Evolutionary conservation across 2,113 vertebrate species (phyloP).

Genomic region (Martes martes): DNA sequence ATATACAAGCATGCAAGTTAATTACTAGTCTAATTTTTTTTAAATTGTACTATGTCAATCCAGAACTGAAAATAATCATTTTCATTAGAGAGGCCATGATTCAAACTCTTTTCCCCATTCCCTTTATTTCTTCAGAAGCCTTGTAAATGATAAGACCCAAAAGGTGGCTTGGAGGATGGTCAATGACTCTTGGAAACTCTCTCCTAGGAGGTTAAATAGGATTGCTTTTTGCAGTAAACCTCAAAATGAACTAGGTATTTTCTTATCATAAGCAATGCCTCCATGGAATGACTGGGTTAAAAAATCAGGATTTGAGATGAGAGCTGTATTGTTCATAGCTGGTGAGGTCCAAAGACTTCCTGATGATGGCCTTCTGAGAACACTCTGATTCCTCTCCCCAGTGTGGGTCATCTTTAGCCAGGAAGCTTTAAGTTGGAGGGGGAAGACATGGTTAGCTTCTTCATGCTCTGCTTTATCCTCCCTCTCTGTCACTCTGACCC

Average conservation of each 20-base stretch:
- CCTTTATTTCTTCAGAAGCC: neutral
- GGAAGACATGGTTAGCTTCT: neutral
- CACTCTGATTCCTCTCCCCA: neutral
- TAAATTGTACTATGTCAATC: neutral
- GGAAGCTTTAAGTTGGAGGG: neutral
- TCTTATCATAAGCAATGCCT: neutral
- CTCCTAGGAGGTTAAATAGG: neutral
- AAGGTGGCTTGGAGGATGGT: neutral
- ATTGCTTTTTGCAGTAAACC: neutral
- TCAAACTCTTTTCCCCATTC: neutral
- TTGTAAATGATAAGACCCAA: conserved; percentile 34
- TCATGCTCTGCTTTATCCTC: neutral
- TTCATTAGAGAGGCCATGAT: neutral
- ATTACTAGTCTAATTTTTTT: neutral
- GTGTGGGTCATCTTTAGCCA: neutral
- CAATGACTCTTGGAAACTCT: neutral
- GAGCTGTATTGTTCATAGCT: neutral
- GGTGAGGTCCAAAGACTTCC: neutral
- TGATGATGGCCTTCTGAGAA: neutral
- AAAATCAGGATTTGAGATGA: neutral
- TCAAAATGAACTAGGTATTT: neutral
- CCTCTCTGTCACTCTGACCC: neutral
- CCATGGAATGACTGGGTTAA: neutral
- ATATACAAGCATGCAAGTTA: neutral
- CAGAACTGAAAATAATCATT: conserved; percentile 23